Conservation (phyloP, 2,797 vertebrate genomes). For the Periophthalmus magnuspinnatus region DNA sequence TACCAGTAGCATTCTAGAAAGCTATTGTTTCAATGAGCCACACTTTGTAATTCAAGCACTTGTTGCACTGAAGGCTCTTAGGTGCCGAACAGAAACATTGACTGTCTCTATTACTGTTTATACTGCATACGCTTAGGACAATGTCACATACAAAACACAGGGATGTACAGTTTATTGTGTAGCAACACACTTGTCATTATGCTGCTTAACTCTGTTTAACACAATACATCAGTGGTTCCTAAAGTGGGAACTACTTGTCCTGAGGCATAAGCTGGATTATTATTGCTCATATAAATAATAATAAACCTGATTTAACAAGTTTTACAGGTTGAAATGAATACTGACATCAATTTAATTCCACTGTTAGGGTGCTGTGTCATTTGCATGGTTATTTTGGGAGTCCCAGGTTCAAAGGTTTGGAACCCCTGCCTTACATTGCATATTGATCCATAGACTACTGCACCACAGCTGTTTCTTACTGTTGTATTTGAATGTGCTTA, state of each 20-base stretch:
- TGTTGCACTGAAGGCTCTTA: slow-evolving; percentile 3
- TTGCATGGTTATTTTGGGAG: too few species aligned
- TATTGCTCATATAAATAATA: too few species aligned
- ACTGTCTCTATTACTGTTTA: background rate
- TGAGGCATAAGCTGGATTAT: too few species aligned
- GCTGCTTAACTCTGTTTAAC: too few species aligned
- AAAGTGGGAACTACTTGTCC: too few species aligned
- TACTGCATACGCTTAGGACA: background rate
- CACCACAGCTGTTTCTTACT: background rate
- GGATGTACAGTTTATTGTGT: background rate
- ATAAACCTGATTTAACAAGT: too few species aligned
- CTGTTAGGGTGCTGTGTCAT: too few species aligned
- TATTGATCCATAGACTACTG: background rate
- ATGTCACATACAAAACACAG: too few species aligned
- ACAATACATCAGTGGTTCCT: too few species aligned
- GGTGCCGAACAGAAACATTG: background rate
- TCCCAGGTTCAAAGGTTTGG: too few species aligned
- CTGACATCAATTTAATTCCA: too few species aligned
- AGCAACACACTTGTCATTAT: background rate
- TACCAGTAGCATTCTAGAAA: background rate
- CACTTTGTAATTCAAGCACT: background rate
- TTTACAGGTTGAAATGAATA: too few species aligned
- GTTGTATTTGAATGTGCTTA: background rate
- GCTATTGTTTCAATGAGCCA: slow-evolving; percentile 1
- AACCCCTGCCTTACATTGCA: background rate